A percentile compares a stretch with the other conserved stretches of the same genome.
These are phyloP conservation scores for Hydrophis major DNA, from an alignment of 2,797 vertebrate species.

Conservation along the genomic window DNA sequence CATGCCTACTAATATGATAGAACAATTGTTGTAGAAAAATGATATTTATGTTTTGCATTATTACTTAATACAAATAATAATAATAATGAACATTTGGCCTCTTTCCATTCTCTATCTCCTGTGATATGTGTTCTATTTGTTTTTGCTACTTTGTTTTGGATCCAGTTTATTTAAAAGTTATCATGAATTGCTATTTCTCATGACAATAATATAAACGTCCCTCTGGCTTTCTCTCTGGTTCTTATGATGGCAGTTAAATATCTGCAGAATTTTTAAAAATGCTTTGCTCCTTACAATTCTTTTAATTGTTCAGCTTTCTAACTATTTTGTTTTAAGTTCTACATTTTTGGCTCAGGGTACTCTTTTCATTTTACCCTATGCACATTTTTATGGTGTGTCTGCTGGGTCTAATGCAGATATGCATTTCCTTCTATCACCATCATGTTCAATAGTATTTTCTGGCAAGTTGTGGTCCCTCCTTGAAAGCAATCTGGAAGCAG, in stretches of 20 bases:
- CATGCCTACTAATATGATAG: background rate
- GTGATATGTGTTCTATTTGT: background rate
- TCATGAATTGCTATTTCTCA: background rate
- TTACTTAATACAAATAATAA: background rate
- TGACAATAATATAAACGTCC: constrained; percentile 21
- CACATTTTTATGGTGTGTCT: constrained; percentile 39
- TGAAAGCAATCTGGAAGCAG: constrained; percentile 53
- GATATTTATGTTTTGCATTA: background rate
- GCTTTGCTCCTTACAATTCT: constrained; percentile 12
- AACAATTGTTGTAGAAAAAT: background rate
- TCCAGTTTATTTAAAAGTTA: constrained; percentile 1
- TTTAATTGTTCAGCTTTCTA: background rate
- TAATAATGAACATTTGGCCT: background rate
- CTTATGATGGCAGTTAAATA: background rate
- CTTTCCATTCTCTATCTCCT: background rate
- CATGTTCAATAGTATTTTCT: constrained; percentile 63
- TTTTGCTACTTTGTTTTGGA: background rate
- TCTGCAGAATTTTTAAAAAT: constrained; percentile 3
- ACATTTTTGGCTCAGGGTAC: constrained; percentile 33
- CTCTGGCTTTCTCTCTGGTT: background rate
- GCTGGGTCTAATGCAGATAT: constrained; percentile 28
- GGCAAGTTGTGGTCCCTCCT: constrained; percentile 47
- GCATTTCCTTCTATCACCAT: constrained; percentile 57
- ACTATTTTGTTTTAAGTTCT: constrained; percentile 20
- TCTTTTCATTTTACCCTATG: constrained; percentile 22